phyloP scores from a whole-genome alignment of 2,113 vertebrate species.

The Dicerorhinus sumatrensis region DNA sequence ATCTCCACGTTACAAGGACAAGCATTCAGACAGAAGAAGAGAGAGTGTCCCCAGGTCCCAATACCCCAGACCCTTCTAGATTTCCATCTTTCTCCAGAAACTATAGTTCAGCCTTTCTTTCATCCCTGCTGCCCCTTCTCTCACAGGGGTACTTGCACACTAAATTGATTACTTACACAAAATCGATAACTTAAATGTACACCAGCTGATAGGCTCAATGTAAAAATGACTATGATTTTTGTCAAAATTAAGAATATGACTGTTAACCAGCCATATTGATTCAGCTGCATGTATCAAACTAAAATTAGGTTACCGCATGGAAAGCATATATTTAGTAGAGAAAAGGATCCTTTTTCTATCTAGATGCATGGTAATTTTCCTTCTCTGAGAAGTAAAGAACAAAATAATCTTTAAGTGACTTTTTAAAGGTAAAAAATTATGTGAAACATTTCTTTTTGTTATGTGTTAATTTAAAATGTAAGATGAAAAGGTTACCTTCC shows the following conservation, averaged over 20 bases:
- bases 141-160: not conserved
- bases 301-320: not conserved
- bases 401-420: not conserved
- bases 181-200: not conserved
- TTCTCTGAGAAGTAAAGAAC: not conserved
- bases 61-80: not conserved
- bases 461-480: not conserved
- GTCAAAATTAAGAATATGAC: conserved; percentile 19
- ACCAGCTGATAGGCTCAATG: not conserved
- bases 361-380: not conserved
- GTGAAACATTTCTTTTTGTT: conserved; percentile 35
- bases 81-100: not conserved
- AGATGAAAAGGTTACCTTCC: not conserved
- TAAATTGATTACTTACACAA: not conserved
- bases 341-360: not conserved
- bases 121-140: not conserved
- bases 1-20: not conserved
- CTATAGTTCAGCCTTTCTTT: not conserved
- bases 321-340: not conserved
- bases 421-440: not conserved
- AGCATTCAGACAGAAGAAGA: not conserved
- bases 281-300: not conserved
- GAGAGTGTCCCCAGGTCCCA: not conserved
- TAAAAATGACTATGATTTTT: conserved; percentile 28
- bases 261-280: not conserved